These are phyloP conservation scores for Parasteatoda tepidariorum DNA, from an alignment of 1,140 invertebrate species.

Conservation along the genomic window DNA sequence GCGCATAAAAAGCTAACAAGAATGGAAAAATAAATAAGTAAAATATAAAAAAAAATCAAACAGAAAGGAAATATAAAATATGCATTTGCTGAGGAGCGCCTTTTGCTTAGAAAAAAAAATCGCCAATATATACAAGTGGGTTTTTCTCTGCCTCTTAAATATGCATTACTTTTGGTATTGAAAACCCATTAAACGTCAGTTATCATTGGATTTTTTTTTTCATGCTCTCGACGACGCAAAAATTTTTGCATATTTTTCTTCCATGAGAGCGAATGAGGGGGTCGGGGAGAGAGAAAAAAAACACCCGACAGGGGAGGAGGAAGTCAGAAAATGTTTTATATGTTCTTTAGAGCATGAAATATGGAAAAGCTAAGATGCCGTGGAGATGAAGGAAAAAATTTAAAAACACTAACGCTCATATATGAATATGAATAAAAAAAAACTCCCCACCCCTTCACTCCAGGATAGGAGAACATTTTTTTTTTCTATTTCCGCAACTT, in stretches of 20 bases:
- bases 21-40: background rate
- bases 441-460: background rate
- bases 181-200: constrained; percentile 60
- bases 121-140: constrained; percentile 48
- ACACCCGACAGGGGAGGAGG: background rate
- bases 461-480: constrained; percentile 16
- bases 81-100: constrained; percentile 40
- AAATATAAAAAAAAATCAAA: constrained; percentile 7
- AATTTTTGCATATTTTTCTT: constrained; percentile 57
- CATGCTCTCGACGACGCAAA: background rate
- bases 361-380: constrained; percentile 21
- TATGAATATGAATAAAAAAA: constrained; percentile 11
- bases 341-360: constrained; percentile 55
- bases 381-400: background rate
- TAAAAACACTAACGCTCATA: background rate
- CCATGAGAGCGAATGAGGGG: background rate
- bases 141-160: constrained; percentile 53
- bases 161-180: constrained; percentile 57
- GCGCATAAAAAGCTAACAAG: constrained; percentile 32
- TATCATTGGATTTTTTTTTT: constrained; percentile 52
- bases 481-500: background rate
- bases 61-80: constrained; percentile 54
- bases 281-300: background rate
- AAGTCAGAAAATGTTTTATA: constrained; percentile 48
- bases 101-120: constrained; percentile 32